Percentiles rank a stretch among this genome's conserved stretches.
Evolutionary conservation across 2,113 vertebrate species (phyloP).

Genomic region (Gallinago media): DNA sequence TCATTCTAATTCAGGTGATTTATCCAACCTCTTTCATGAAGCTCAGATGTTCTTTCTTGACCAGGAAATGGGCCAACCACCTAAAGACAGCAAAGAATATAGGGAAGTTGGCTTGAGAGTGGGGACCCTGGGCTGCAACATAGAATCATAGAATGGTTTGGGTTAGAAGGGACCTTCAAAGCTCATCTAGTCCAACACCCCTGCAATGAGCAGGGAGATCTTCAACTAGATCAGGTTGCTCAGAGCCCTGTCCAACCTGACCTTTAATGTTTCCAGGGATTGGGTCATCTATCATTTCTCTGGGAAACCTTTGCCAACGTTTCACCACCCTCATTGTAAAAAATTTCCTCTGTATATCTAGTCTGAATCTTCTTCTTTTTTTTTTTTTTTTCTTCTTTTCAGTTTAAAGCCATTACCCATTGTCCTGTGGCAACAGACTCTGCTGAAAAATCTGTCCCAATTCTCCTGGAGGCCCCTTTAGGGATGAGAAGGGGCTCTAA

Average conservation of each 20-base stretch:
- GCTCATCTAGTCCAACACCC: neutral
- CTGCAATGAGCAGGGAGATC: neutral
- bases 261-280: neutral
- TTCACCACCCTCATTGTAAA: neutral
- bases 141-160: neutral
- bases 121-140: neutral
- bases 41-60: neutral
- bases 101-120: accelerated
- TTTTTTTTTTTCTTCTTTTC: neutral
- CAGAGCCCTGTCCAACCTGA: neutral
- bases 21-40: neutral
- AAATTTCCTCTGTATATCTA: neutral
- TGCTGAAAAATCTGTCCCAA: neutral
- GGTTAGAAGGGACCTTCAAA: neutral
- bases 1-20: neutral
- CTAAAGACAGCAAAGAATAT: neutral
- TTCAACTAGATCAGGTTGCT: neutral
- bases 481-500: neutral
- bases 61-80: neutral
- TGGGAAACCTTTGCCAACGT: neutral
- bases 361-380: neutral
- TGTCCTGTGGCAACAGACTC: neutral
- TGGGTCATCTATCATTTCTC: neutral
- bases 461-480: neutral
- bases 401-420: neutral